A percentile compares a stretch with the other conserved stretches of the same genome.
Conservation (phyloP, 2,797 vertebrate species). For the Microctenopoma lineatum region DNA sequence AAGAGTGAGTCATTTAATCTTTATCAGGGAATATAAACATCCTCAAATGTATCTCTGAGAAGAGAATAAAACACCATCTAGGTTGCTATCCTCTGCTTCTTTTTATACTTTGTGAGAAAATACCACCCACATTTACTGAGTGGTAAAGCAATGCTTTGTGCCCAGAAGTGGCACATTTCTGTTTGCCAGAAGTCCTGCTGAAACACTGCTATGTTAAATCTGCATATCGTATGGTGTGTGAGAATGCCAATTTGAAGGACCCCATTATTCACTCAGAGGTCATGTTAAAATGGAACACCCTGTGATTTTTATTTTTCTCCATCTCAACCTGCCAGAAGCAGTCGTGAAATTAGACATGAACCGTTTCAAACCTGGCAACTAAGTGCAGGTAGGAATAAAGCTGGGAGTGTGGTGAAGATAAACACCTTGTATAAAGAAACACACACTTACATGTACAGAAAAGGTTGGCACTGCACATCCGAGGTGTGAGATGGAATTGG, state of each 20-base stretch:
- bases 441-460: slow-evolving; percentile 50
- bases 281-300: slow-evolving; percentile 74
- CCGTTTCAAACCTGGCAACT: slow-evolving; percentile 62
- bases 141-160: slow-evolving; percentile 26
- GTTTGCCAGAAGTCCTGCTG: slow-evolving; percentile 43
- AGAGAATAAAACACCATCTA: not conserved
- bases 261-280: slow-evolving; percentile 59
- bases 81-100: not conserved
- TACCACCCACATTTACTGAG: slow-evolving; percentile 43
- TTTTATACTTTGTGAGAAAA: slow-evolving; percentile 25
- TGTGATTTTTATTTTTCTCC: slow-evolving; percentile 29
- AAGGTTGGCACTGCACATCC: slow-evolving; percentile 32
- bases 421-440: slow-evolving; percentile 68
- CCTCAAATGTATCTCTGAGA: not conserved
- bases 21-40: not conserved
- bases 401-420: slow-evolving; percentile 44
- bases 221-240: slow-evolving; percentile 31
- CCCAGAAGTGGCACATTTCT: slow-evolving; percentile 30
- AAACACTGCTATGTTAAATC: slow-evolving; percentile 41
- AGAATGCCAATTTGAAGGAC: slow-evolving; percentile 45
- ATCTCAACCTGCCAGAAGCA: slow-evolving; percentile 49
- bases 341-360: slow-evolving; percentile 54
- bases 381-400: slow-evolving; percentile 58
- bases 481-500: slow-evolving; percentile 60
- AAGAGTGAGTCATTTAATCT: not conserved